Evolutionary conservation across 2,797 vertebrate species (phyloP), one percentile per base, ranked within the genome.

Genomic region (Streptopelia turtur): DNA sequence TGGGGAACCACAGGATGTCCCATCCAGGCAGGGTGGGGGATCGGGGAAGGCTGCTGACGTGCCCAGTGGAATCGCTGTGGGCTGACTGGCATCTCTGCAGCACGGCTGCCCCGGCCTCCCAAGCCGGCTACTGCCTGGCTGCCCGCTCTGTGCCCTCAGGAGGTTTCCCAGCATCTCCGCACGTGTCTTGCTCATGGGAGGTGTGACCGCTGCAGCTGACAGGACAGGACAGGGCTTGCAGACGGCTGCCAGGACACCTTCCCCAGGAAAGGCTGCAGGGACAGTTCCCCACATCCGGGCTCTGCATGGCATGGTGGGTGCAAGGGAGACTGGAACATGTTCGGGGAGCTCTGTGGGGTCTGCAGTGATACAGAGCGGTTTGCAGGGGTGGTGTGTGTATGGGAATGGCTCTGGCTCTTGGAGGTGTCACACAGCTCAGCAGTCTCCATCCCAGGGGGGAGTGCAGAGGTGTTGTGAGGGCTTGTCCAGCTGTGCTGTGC

Each of bases 291-390:
- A 9, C 2, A 17, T 18, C 23, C 1, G 6, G 49, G 39, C 25
- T 76, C 52, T 69, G 30, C 1, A 2, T 5, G 2, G 8, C 33
- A 5, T 2, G 7, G 28, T 1, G 2, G 16, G 16, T 1, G 1
- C 56, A 56, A 43, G 55, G 23, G n/a, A 15, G 20, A 75, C 23
- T 71, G 63, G 50, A 37, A 9, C 1, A 2, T 28, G 45, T 27
- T 60, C 0, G 0, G n/a, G 86, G 15, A 24, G 13, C 35, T 90
- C 69, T 77, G 83, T 1, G 13, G 45, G 69, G 24, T 55, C 43
- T 78, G 65, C 41, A 53, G 71, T n/a, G 21, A 18, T 71, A 33
- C 65, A 41, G 55, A 23, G 18, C 0, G 1, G 11, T 83, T 85
- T 69, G 45, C 55, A 80, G 68, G 35, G 79, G 25, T 61, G 50